Base-by-base conservation (phyloP, 2,888 invertebrate species). In the Drosophila helvetica region DNA sequence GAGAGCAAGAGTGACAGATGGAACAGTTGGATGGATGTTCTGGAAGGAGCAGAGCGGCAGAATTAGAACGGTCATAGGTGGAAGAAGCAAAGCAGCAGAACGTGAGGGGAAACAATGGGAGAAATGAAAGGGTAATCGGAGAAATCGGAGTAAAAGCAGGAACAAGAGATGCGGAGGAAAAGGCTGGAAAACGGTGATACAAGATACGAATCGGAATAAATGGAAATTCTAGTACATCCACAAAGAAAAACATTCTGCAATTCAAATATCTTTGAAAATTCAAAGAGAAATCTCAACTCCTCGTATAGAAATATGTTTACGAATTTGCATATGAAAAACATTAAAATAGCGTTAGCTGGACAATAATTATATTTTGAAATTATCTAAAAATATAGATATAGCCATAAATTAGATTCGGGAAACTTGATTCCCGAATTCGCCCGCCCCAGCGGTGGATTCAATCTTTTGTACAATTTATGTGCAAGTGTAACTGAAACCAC, bases 401-500 rank as follows among this genome's bases (percentile, higher is more conserved):
- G 15, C 7, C 38, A 38, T 38, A n/a, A 38, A 38, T 6, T 4
- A n/a, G 15, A 38, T 38, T 38, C 7, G 1, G n/a, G n/a, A 38
- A 38, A 38, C 15, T 38, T 38, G 38, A 38, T 7, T n/a, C 38
- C n/a, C n/a, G n/a, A n/a, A n/a, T 38, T n/a, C 12, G 3, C 15
- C 33, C 30, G 4, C 30, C 30, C 30, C 30, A 10, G 30, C 30
- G 30, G 30, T 38, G 12, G 33, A 33, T 33, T 33, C 33, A 12
- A 33, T 33, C 33, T 33, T 3, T 33, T 38, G 38, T 38, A 38
- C 38, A 38, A 38, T 38, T 38, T 38, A 38, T 38, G 38, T 15
- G n/a, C 38, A 38, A 38, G 18, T 64, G 63, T 62, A 64, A 64
- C 51, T 50, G 45, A 64, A 38, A 62, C 59, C 62, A 9, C 62